A percentile compares a stretch with the other conserved stretches of the same genome.
These are phyloP conservation scores for Heliconius hewitsoni DNA, from an alignment of 1,140 invertebrate genomes.

Conservation along the genomic window DNA sequence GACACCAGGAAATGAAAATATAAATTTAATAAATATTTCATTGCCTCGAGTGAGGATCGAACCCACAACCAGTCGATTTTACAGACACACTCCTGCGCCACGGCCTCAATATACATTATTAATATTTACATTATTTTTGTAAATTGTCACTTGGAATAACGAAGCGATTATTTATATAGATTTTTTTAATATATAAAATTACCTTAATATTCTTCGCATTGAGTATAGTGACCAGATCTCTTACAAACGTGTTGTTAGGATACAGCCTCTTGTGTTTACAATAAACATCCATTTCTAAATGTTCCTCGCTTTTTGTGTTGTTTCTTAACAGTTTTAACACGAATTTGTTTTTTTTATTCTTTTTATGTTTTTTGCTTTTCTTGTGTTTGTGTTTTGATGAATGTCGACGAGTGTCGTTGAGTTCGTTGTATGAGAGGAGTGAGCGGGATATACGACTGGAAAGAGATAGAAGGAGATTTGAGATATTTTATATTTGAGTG, in stretches of 20 bases:
- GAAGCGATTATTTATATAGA: no score
- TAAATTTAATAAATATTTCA: no score
- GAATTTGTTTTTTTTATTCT: slow-evolving; percentile 64
- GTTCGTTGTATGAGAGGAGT: slow-evolving; percentile 49
- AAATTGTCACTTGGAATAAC: no score
- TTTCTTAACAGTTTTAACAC: slow-evolving; percentile 51
- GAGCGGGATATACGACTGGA: slow-evolving; percentile 62
- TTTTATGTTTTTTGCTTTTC: slow-evolving; percentile 37
- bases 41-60: no score
- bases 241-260: slow-evolving; percentile 68
- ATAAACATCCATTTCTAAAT: slow-evolving; percentile 64
- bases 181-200: background rate
- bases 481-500: no score
- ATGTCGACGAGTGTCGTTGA: slow-evolving; percentile 24
- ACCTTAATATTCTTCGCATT: slow-evolving; percentile 67
- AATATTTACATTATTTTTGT: no score
- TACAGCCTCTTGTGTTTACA: slow-evolving; percentile 56
- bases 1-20: no score
- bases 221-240: slow-evolving; percentile 65
- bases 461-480: background rate
- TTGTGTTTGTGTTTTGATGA: slow-evolving; percentile 31
- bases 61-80: no score
- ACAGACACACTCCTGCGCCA: no score
- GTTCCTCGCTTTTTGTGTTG: slow-evolving; percentile 47
- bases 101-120: no score